These are phyloP conservation scores for Prionace glauca DNA, from an alignment of 2,797 vertebrate genomes.

Conservation along the genomic window DNA sequence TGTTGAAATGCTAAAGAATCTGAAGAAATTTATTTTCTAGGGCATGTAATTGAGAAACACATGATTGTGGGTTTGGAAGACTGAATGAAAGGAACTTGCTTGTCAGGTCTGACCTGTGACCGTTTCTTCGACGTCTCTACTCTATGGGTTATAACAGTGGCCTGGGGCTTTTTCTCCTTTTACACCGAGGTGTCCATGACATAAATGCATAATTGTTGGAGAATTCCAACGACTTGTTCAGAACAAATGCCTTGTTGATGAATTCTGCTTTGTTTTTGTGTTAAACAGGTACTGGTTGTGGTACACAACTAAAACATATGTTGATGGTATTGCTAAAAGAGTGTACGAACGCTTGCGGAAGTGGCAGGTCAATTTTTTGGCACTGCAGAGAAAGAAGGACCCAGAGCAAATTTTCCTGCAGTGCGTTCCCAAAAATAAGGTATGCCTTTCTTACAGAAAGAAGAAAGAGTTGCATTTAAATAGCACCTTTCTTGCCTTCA, in stretches of 20 bases:
- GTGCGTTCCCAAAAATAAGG: slow-evolving; percentile 83
- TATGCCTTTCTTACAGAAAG: slow-evolving; percentile 48
- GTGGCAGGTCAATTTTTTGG: slow-evolving; percentile 88
- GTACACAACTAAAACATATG: slow-evolving; percentile 80
- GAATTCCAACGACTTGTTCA: neutral
- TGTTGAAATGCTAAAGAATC: neutral
- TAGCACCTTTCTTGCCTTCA: neutral
- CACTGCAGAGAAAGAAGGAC: slow-evolving; percentile 79
- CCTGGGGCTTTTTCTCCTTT: neutral
- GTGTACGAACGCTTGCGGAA: slow-evolving; percentile 81
- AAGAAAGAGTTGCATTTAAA: neutral
- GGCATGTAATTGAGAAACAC: neutral
- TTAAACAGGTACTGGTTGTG: slow-evolving; percentile 89
- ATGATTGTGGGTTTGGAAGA: neutral
- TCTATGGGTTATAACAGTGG: neutral
- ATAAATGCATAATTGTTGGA: too few species aligned
- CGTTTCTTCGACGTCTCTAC: neutral
- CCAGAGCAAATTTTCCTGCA: slow-evolving; percentile 86
- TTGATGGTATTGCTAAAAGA: slow-evolving; percentile 75
- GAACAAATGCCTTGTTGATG: neutral
- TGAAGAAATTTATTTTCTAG: neutral
- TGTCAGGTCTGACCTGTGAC: neutral
- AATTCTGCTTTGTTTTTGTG: slow-evolving; percentile 30
- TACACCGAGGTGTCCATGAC: neutral
- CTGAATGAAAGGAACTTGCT: neutral